Evolutionary conservation across 35 echinoderm and acorn worm species (phyloP).

Genomic region (Heliocidaris erythrogramma): DNA sequence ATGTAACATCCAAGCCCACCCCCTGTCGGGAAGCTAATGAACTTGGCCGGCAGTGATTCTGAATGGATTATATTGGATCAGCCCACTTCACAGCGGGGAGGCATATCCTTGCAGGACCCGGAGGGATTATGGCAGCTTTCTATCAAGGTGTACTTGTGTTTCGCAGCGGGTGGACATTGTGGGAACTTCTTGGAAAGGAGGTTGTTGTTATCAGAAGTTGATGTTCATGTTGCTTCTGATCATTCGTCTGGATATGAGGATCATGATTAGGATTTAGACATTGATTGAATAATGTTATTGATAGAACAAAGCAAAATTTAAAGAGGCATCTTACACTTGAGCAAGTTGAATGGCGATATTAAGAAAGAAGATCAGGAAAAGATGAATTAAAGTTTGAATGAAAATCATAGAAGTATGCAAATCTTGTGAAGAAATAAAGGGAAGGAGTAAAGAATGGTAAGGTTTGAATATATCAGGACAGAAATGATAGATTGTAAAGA

Average conservation of each 20-base stretch:
- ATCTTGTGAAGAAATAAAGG: not conserved
- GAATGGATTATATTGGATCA: constrained; percentile 31
- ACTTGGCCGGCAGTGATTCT: constrained; percentile 31
- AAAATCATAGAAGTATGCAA: not conserved
- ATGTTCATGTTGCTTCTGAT: not conserved
- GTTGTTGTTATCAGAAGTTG: not conserved
- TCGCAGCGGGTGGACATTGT: constrained; percentile 18
- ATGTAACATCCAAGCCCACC: not conserved
- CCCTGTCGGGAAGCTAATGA: constrained; percentile 9
- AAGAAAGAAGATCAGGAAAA: too few relatives aligned
- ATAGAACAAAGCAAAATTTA: too few relatives aligned
- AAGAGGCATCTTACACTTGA: too few relatives aligned
- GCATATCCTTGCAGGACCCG: not conserved
- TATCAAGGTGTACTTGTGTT: constrained; percentile 5
- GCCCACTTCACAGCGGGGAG: constrained; percentile 37
- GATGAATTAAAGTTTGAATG: too few relatives aligned
- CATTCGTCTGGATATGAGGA: not conserved
- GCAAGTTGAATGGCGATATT: too few relatives aligned
- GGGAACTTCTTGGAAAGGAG: not conserved
- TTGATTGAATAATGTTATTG: too few relatives aligned
- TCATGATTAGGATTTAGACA: not conserved
- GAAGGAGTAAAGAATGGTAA: not conserved
- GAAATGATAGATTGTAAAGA: not conserved
- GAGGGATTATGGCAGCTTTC: not conserved
- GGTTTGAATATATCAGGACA: not conserved